Evolutionary conservation across 2,888 invertebrate species (phyloP), one percentile per base, ranked within the genome.

Genomic region (Alitta virens): DNA sequence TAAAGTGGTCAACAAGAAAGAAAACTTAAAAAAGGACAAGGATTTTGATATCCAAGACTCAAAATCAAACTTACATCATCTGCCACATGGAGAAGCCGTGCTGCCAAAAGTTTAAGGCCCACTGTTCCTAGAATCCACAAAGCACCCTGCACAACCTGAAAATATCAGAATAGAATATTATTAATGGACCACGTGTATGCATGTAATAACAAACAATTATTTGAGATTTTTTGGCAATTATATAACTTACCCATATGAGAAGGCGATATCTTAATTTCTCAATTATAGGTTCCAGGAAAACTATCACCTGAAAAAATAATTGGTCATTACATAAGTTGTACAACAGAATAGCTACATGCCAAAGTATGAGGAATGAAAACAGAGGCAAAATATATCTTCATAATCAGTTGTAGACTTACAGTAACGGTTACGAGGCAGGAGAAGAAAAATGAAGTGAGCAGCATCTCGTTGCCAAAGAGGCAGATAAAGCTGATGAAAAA

Each of bases 381-480:
- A n/a, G n/a, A n/a, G n/a, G n/a, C n/a, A n/a, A n/a, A n/a, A n/a
- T n/a, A n/a, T n/a, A n/a, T n/a, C n/a, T n/a, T n/a, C n/a, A n/a
- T n/a, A n/a, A n/a, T n/a, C n/a, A n/a, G n/a, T 33, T 33, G 5
- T 54, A 21, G 21, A 74, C 81, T 74, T 72, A 81, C 79, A 68
- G 71, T 67, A 0, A 78, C 70, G 7, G 82, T 78, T 53, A 83
- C 42, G 23, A 85, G 73, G 52, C 79, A 76, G 40, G 84, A 80
- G 52, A 82, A 75, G 72, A 83, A 85, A 65, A 85, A 78, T 1
- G 86, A 86, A 1, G 84, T 83, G 59, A 87, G 72, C 63, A 87
- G 78, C 83, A 87, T 84, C 71, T 85, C 83, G 75, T 87, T 87
- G 18, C 85, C 86, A 78, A 86, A 86, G 69, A 87, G 82, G 40